These are phyloP conservation scores for Notechis scutatus DNA, from an alignment of 2,113 vertebrate genomes.

Conservation along the genomic window DNA sequence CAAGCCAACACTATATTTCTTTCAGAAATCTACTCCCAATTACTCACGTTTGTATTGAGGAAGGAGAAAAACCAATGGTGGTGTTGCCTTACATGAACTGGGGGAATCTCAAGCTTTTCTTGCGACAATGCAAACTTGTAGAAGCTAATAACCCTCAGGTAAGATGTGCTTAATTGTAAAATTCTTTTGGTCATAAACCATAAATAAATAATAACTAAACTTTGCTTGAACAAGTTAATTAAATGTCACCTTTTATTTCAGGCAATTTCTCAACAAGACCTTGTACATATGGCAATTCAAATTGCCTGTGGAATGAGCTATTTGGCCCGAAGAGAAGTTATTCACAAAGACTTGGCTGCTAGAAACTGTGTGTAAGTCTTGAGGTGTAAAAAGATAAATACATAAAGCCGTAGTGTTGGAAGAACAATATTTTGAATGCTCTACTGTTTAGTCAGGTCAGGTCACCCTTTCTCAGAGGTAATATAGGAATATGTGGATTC, in stretches of 20 bases:
- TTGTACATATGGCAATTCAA: conserved; percentile 99
- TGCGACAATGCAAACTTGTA: conserved; percentile 96
- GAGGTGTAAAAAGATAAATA: background rate
- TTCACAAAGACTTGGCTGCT: conserved; percentile 96
- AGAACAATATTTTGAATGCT: background rate
- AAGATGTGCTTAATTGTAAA: conserved; percentile 22
- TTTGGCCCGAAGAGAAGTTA: conserved; percentile 92
- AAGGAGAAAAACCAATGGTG: conserved; percentile 97
- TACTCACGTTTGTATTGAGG: conserved; percentile 92
- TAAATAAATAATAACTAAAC: background rate
- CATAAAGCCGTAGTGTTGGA: background rate
- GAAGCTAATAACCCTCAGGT: conserved; percentile 99
- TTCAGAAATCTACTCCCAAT: conserved; percentile 93
- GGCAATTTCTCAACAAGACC: conserved; percentile 96
- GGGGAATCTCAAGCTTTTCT: conserved; percentile 98
- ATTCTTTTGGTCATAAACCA: background rate
- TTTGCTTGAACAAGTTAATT: background rate
- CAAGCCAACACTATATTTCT: background rate
- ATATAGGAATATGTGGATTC: background rate
- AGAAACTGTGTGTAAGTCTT: conserved; percentile 97
- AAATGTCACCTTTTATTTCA: conserved; percentile 55
- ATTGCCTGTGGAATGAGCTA: conserved; percentile 99
- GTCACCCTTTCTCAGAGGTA: background rate
- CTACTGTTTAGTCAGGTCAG: background rate
- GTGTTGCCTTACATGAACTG: conserved; percentile 95